phyloP scores from a whole-genome alignment of 2,797 vertebrate species.

The Falco peregrinus region DNA sequence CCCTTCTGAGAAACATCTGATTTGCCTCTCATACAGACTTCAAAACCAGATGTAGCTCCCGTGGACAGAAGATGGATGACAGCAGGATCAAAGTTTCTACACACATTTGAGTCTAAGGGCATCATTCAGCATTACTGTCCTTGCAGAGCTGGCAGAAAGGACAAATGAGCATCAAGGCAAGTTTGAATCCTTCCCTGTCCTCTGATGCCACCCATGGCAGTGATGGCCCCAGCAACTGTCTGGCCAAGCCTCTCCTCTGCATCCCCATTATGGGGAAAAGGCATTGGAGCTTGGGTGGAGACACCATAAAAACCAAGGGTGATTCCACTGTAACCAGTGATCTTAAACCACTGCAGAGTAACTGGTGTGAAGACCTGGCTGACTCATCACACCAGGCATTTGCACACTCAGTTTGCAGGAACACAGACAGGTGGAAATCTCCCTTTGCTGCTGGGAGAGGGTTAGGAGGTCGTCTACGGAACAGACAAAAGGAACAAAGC shows the following conservation, averaged over 20 bases:
- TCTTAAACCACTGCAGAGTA: neutral
- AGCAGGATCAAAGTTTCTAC: neutral
- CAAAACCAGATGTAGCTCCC: neutral
- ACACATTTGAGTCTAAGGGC: accelerated
- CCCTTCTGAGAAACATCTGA: neutral
- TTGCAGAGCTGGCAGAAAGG: neutral
- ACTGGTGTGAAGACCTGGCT: neutral
- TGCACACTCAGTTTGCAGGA: neutral
- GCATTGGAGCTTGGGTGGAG: neutral
- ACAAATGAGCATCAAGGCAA: neutral
- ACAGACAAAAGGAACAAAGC: neutral
- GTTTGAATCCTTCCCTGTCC: neutral
- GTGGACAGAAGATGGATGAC: neutral
- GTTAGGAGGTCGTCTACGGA: neutral
- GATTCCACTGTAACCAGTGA: neutral
- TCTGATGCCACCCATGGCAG: neutral
- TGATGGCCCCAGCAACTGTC: neutral
- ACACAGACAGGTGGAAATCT: neutral
- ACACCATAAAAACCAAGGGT: neutral
- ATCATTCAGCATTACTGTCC: accelerated
- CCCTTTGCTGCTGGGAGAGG: neutral
- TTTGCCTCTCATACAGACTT: neutral
- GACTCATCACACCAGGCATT: accelerated
- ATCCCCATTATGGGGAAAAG: accelerated
- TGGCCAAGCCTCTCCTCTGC: neutral